These are phyloP conservation scores for Dasypus novemcinctus DNA, from an alignment of 2,113 vertebrate species.

Conservation along the genomic window DNA sequence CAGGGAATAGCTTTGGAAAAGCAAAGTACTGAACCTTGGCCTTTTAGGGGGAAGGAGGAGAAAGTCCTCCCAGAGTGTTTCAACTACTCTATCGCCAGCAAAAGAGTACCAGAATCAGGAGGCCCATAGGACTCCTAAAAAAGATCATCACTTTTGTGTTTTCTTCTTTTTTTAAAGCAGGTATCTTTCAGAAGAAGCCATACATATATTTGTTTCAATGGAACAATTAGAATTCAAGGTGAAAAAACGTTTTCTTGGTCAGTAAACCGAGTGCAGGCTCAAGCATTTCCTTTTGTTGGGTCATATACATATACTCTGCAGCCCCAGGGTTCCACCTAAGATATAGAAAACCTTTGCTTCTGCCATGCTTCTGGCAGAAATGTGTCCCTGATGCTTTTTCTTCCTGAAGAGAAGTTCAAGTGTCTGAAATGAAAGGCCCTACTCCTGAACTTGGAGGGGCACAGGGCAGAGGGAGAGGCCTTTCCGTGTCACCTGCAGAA, in stretches of 20 bases:
- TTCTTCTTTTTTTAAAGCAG: neutral
- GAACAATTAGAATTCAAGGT: neutral
- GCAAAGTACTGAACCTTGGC: neutral
- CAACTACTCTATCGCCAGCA: neutral
- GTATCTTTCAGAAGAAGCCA: neutral
- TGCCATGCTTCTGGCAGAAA: fast-evolving
- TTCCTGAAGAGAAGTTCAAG: neutral
- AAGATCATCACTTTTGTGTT: neutral
- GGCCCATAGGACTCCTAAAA: neutral
- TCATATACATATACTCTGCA: neutral
- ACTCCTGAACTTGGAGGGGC: neutral
- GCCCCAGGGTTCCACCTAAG: neutral
- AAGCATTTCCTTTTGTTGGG: neutral
- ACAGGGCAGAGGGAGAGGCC: neutral
- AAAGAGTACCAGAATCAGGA: neutral
- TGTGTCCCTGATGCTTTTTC: neutral
- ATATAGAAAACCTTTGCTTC: neutral
- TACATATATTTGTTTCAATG: neutral
- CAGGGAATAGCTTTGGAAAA: neutral
- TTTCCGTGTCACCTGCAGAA: neutral
- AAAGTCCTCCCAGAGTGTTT: neutral
- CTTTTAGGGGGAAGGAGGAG: neutral
- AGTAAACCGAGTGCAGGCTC: neutral
- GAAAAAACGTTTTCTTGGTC: neutral
- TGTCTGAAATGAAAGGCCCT: neutral